Evolutionary conservation across 2,888 invertebrate species (phyloP).

Genomic region (Leptarthrus brevirostris): DNA sequence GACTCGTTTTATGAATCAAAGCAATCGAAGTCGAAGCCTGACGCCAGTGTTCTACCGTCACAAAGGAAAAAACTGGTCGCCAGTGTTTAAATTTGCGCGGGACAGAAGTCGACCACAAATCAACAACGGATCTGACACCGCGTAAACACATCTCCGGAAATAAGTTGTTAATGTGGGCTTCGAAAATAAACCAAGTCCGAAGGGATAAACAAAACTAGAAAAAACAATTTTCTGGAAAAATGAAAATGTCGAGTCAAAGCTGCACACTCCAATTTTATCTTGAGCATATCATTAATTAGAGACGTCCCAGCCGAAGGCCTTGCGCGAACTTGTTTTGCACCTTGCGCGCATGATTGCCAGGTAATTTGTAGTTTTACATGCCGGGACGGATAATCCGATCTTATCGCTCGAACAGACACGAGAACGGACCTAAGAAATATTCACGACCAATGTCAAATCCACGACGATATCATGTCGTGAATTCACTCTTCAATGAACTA

Average conservation of each 20-base stretch:
- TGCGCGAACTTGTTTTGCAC: conserved; percentile 28
- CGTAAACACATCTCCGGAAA: conserved; percentile 7
- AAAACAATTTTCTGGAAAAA: neutral
- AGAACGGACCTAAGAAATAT: neutral
- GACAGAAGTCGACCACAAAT: conserved; percentile 13
- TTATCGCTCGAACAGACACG: conserved; percentile 22
- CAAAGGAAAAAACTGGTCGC: conserved; percentile 2
- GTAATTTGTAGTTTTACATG: conserved; percentile 42
- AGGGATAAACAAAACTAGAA: neutral
- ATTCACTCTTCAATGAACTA: neutral
- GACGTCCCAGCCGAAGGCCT: conserved; percentile 10
- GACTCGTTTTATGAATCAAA: neutral
- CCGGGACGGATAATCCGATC: conserved; percentile 41
- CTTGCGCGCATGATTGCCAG: conserved; percentile 32
- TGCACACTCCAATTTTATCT: neutral
- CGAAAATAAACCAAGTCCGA: neutral
- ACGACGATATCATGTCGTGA: neutral
- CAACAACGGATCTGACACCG: neutral
- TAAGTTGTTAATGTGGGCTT: neutral
- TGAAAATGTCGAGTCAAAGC: neutral
- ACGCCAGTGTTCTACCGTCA: neutral
- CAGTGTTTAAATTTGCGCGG: conserved; percentile 5
- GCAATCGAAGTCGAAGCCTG: neutral
- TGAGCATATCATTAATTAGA: conserved; percentile 21
- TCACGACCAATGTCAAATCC: conserved; percentile 2